These are phyloP conservation scores for Zosterops lateralis DNA, from an alignment of 2,113 vertebrate species.

Conservation along the genomic window DNA sequence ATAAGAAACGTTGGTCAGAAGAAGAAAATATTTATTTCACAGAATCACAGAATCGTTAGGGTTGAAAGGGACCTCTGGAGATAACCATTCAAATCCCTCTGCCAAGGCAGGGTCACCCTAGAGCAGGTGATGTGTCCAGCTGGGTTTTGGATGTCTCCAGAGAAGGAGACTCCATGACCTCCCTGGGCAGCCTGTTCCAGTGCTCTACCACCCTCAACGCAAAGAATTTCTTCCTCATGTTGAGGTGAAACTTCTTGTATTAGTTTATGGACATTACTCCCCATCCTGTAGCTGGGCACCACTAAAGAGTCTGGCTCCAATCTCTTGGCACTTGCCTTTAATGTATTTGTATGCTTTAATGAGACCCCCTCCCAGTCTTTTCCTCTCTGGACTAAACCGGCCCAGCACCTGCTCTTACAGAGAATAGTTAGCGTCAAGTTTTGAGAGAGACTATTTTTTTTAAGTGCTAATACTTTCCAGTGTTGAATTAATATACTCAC, in stretches of 20 bases:
- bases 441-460: neutral
- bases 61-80: neutral
- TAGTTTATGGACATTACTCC: neutral
- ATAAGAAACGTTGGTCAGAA: neutral
- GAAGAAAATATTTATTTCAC: neutral
- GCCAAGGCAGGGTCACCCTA: rapidly evolving
- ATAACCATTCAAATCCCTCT: neutral
- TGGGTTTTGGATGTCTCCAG: neutral
- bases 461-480: neutral
- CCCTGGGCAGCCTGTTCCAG: neutral
- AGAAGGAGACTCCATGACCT: neutral
- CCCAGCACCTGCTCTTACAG: neutral
- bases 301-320: neutral
- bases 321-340: no score
- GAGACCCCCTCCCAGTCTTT: neutral
- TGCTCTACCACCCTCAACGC: rapidly evolving
- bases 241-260: neutral
- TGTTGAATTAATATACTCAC: neutral
- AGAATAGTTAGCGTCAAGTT: neutral
- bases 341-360: neutral
- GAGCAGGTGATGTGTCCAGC: neutral
- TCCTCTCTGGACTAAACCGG: neutral
- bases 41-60: neutral
- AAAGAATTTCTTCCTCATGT: neutral
- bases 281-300: neutral